A percentile compares a stretch with the other conserved stretches of the same genome.
phyloP scores from a whole-genome alignment of 2,797 vertebrate genomes.

The Hypotaenidia okinawae region DNA sequence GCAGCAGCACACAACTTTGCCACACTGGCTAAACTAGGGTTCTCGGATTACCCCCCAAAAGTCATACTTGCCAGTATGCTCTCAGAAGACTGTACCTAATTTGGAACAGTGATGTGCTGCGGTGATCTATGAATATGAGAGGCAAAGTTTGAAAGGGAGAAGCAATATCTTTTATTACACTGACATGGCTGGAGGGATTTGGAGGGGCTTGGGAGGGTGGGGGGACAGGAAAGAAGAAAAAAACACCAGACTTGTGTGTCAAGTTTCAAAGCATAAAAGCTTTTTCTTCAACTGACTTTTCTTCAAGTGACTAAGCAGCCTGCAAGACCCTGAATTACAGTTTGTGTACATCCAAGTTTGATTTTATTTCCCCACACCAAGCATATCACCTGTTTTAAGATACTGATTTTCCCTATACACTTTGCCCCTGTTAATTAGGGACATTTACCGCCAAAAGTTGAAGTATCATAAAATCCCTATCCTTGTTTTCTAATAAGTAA shows the following conservation, averaged over 20 bases:
- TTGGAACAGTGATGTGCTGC: slow-evolving; percentile 14
- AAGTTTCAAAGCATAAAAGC: slow-evolving; percentile 41
- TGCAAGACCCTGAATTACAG: not conserved
- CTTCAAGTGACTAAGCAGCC: not conserved
- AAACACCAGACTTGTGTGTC: not conserved
- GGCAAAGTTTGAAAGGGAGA: slow-evolving; percentile 11
- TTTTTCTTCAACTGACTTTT: slow-evolving; percentile 15
- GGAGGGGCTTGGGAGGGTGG: too few relatives aligned
- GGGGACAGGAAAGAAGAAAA: accelerated
- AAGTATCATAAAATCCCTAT: not conserved
- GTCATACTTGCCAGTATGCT: not conserved
- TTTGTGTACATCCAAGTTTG: not conserved
- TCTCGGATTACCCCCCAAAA: slow-evolving; percentile 44
- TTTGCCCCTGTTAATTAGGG: not conserved
- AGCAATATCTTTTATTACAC: slow-evolving; percentile 13
- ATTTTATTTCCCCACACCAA: not conserved
- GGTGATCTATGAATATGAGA: slow-evolving; percentile 7
- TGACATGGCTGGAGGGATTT: not conserved
- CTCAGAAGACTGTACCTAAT: slow-evolving; percentile 35
- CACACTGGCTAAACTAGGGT: not conserved
- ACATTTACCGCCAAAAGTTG: not conserved
- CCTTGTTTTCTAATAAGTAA: not conserved
- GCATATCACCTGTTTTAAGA: not conserved
- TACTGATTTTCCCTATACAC: not conserved
- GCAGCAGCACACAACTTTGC: slow-evolving; percentile 18